phyloP scores from a whole-genome alignment of 1,140 invertebrate genomes.

The Phthorimaea operculella region DNA sequence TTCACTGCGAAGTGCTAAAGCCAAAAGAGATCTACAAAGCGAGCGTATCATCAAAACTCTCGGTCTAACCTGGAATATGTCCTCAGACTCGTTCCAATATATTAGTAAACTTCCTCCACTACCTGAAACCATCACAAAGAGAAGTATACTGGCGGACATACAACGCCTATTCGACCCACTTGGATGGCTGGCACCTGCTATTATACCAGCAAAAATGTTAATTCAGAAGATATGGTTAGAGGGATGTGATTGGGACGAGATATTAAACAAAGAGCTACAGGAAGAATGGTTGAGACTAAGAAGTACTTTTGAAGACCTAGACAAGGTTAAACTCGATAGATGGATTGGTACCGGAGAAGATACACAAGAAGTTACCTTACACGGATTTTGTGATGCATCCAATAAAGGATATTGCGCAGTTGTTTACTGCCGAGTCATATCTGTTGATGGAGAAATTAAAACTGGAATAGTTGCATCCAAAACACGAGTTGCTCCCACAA shows the following conservation, averaged over 20 bases:
- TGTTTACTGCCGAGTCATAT: too few species aligned
- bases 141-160: constrained; percentile 16
- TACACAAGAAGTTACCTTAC: too few species aligned
- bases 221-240: constrained; percentile 10
- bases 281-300: too few species aligned
- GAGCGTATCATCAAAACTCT: neutral
- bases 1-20: neutral
- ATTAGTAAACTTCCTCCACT: neutral
- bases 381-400: too few species aligned
- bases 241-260: constrained; percentile 16
- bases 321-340: too few species aligned
- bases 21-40: neutral
- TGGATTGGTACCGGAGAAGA: too few species aligned
- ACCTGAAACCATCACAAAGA: constrained; percentile 14
- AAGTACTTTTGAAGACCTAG: too few species aligned
- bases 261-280: neutral
- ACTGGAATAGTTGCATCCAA: too few species aligned
- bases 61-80: constrained; percentile 3
- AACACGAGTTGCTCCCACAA: too few species aligned
- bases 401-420: too few species aligned
- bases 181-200: constrained; percentile 17
- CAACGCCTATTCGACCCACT: constrained; percentile 19
- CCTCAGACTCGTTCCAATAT: neutral
- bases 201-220: constrained; percentile 13
- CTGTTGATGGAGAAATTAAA: too few species aligned